These are phyloP conservation scores for Plutomurus gul DNA, from an alignment of 1,140 invertebrate genomes.

Conservation along the genomic window DNA sequence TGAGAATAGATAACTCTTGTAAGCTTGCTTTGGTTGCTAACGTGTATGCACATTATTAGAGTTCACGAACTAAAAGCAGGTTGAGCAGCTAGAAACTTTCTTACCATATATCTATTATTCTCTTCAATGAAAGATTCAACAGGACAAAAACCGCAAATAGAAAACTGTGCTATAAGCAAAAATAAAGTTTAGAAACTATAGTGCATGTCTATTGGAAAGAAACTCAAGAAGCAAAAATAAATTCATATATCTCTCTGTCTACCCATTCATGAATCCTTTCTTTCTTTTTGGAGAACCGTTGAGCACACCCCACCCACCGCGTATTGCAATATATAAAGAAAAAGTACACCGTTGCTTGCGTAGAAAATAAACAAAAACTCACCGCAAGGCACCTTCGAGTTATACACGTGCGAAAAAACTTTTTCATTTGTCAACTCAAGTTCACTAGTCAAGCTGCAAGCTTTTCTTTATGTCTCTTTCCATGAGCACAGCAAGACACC, in stretches of 20 bases:
- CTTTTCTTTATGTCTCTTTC: constrained; percentile 1
- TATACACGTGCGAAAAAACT: constrained; percentile 19
- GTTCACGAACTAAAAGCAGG: neutral
- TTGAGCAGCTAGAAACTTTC: neutral
- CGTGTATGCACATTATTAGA: neutral
- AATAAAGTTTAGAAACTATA: neutral
- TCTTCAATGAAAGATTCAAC: constrained; percentile 2
- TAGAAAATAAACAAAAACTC: constrained; percentile 20
- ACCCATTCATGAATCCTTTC: neutral
- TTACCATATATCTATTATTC: neutral
- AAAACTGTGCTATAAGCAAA: neutral
- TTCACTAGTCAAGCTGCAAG: constrained; percentile 2
- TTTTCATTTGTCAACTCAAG: constrained; percentile 24
- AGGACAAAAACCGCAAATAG: neutral
- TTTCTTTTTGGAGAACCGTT: constrained; percentile 14
- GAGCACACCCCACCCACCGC: neutral
- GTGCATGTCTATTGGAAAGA: neutral
- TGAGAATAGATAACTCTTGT: neutral
- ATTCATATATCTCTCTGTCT: constrained; percentile 1
- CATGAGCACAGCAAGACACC: neutral
- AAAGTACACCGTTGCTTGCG: neutral
- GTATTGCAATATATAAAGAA: constrained; percentile 1
- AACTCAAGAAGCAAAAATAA: neutral
- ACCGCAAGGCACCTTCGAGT: constrained; percentile 5
- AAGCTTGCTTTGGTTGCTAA: neutral